phyloP scores from a whole-genome alignment of 2,113 vertebrate genomes.

The Pagrus major region DNA sequence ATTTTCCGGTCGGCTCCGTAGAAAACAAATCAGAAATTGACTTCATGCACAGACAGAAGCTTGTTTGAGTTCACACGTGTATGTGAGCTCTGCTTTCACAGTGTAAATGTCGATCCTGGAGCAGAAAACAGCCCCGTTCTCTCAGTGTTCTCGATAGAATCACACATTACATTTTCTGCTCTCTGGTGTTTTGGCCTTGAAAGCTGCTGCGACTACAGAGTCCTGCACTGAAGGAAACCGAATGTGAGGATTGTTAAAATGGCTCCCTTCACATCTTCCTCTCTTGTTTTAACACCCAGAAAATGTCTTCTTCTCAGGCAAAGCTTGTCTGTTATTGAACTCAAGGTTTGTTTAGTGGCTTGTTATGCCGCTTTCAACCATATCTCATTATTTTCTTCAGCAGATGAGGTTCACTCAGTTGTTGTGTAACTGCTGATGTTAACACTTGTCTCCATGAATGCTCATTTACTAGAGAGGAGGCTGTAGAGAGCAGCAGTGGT shows the following conservation, averaged over 20 bases:
- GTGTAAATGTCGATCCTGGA: not conserved
- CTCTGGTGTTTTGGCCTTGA: conserved; percentile 15
- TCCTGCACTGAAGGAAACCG: not conserved
- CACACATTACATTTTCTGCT: not conserved
- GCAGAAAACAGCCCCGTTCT: not conserved
- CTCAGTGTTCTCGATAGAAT: not conserved
- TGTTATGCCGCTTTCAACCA: no score
- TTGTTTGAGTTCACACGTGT: not conserved
- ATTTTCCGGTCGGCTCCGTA: not conserved
- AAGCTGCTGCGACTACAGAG: not conserved
- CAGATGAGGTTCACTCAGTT: no score
- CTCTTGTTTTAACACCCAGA: not conserved
- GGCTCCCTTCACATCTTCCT: conserved; percentile 10
- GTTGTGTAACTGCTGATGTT: no score
- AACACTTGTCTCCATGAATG: no score
- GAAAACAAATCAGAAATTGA: not conserved
- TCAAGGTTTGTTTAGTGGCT: no score
- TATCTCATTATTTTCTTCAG: no score
- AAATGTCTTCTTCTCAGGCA: not conserved
- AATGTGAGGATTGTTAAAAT: not conserved
- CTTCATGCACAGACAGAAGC: not conserved
- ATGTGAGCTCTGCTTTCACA: not conserved
- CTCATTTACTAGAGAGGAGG: no score
- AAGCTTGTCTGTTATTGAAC: not conserved
- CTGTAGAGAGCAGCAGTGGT: no score